phyloP scores from a whole-genome alignment of 2,888 invertebrate species.

The Tipula lateralis region DNA sequence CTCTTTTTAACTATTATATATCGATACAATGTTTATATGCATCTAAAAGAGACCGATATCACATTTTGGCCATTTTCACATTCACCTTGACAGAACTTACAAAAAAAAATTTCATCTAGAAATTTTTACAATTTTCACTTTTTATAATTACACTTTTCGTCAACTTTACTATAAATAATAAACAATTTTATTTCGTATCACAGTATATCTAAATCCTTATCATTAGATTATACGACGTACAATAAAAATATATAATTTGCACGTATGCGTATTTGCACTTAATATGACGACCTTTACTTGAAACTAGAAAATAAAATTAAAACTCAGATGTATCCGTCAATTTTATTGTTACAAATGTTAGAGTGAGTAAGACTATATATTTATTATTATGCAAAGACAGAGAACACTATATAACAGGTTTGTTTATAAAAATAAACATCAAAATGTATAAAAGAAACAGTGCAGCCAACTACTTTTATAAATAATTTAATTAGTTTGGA shows the following conservation, averaged over 20 bases:
- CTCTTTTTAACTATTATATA: neutral
- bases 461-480: neutral
- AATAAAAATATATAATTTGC: neutral
- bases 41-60: neutral
- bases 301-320: neutral
- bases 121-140: neutral
- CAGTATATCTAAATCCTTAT: neutral
- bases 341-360: neutral
- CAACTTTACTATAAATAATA: neutral
- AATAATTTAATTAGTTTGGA: neutral
- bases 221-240: neutral
- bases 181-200: neutral
- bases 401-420: neutral
- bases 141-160: neutral
- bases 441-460: neutral
- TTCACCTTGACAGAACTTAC: slow-evolving; percentile 12
- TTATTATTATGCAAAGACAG: neutral
- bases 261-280: neutral
- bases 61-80: slow-evolving; percentile 25
- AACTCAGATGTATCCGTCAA: neutral
- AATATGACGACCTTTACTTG: neutral
- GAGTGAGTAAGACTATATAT: neutral
- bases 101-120: neutral
- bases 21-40: neutral
- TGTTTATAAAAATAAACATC: neutral